A percentile compares a stretch with the other conserved stretches of the same genome.
These are phyloP conservation scores for Megathymus violae DNA, from an alignment of 1,140 invertebrate species.

Conservation along the genomic window DNA sequence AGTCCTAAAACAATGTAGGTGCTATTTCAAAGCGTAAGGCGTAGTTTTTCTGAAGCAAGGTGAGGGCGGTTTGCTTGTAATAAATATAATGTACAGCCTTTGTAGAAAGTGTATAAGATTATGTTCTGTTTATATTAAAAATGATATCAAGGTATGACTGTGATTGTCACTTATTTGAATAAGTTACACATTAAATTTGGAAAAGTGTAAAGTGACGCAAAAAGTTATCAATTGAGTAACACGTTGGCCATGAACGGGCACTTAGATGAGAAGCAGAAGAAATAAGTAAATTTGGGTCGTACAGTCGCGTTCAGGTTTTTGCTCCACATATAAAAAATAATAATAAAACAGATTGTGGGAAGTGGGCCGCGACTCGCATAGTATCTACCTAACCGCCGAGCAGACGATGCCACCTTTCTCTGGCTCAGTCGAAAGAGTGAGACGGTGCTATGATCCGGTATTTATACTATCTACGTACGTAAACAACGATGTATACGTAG, in stretches of 20 bases:
- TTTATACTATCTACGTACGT: slow-evolving; percentile 35
- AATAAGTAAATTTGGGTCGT: slow-evolving; percentile 53
- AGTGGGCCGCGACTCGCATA: slow-evolving; percentile 59
- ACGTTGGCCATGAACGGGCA: slow-evolving; percentile 29
- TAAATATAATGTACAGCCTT: slow-evolving; percentile 35
- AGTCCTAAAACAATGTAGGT: too few relatives aligned
- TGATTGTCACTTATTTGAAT: slow-evolving; percentile 16
- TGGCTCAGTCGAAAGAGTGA: slow-evolving; percentile 47
- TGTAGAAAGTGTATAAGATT: slow-evolving; percentile 51
- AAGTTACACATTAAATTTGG: slow-evolving; percentile 26
- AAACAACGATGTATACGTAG: slow-evolving; percentile 42
- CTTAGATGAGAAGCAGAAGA: slow-evolving; percentile 25
- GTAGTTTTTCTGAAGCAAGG: too few relatives aligned
- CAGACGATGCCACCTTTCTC: slow-evolving; percentile 60
- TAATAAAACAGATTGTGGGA: slow-evolving; percentile 70
- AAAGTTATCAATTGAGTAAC: slow-evolving; percentile 23
- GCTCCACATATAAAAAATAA: slow-evolving; percentile 63
- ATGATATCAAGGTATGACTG: neutral
- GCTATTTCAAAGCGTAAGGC: too few relatives aligned
- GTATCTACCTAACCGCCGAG: slow-evolving; percentile 37
- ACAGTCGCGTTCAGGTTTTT: slow-evolving; percentile 69
- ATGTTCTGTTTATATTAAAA: slow-evolving; percentile 1
- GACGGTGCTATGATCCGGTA: slow-evolving; percentile 46
- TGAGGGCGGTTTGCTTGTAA: too few relatives aligned
- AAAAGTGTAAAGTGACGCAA: slow-evolving; percentile 17